Conservation (phyloP, 2,888 invertebrate genomes). For the Augiades crinisus region DNA sequence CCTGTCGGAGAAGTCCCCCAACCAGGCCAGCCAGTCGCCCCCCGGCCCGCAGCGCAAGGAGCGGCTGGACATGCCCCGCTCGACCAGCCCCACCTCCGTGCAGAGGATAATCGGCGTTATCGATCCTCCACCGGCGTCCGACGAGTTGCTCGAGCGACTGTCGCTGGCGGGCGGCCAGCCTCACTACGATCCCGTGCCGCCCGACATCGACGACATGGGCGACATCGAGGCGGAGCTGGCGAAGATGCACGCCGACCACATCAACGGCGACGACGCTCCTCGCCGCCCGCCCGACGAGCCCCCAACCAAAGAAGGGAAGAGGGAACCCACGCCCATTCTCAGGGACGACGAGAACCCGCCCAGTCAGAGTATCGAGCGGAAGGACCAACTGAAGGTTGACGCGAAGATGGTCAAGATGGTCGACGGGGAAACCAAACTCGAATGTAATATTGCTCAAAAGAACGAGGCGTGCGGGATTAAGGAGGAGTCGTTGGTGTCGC, state of each 20-base stretch:
- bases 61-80: constrained; percentile 66
- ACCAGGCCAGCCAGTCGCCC: constrained; percentile 90
- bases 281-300: constrained; percentile 40
- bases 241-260: constrained; percentile 82
- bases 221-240: constrained; percentile 87
- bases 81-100: constrained; percentile 67
- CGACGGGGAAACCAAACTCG: constrained; percentile 33
- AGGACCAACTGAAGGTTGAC: constrained; percentile 26
- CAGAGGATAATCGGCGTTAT: constrained; percentile 72
- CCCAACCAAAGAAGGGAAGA: constrained; percentile 45
- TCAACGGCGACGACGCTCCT: constrained; percentile 61
- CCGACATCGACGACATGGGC: constrained; percentile 78
- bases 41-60: constrained; percentile 72
- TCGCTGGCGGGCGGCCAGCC: constrained; percentile 51
- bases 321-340: constrained; percentile 55
- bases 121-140: constrained; percentile 54
- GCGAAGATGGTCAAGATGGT: constrained; percentile 17
- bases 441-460: constrained; percentile 37
- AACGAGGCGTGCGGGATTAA: constrained; percentile 27
- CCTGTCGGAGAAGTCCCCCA: constrained; percentile 94
- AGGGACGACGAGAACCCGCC: constrained; percentile 42
- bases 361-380: constrained; percentile 31
- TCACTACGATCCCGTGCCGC: constrained; percentile 58
- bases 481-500: constrained; percentile 33
- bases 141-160: constrained; percentile 54